Percentiles rank a stretch among this genome's conserved stretches.
Conservation (phyloP, 2,113 vertebrate genomes). For the Patagioenas fasciata region DNA sequence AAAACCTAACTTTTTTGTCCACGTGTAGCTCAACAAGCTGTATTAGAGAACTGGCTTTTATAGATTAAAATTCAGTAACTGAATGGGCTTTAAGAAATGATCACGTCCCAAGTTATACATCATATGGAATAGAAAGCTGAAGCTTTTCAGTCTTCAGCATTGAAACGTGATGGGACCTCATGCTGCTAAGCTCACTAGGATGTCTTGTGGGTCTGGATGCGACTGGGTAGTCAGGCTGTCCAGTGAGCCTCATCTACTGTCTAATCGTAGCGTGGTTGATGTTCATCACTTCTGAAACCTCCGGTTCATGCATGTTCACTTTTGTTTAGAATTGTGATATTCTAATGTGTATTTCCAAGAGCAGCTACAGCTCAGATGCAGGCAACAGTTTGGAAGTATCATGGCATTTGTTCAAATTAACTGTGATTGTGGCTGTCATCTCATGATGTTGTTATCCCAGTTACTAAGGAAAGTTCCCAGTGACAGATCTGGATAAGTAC, state of each 20-base stretch:
- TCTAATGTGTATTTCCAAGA: background rate
- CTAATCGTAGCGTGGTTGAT: background rate
- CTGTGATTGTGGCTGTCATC: background rate
- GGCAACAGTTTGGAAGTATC: background rate
- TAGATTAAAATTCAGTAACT: background rate
- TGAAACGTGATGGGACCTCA: background rate
- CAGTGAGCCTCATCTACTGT: background rate
- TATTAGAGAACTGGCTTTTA: background rate
- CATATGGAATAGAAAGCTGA: background rate
- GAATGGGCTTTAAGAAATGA: background rate
- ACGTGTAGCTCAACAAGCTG: fast-evolving
- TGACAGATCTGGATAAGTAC: background rate
- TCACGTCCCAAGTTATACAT: background rate
- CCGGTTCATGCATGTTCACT: background rate
- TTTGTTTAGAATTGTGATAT: background rate
- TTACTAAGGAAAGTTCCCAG: background rate
- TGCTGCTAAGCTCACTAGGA: background rate
- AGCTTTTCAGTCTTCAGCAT: background rate
- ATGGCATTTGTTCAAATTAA: background rate
- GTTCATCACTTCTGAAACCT: background rate
- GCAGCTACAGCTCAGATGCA: background rate
- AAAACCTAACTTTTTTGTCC: background rate
- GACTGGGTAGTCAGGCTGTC: background rate
- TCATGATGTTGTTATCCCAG: background rate
- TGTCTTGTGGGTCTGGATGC: background rate